Percentiles rank a stretch among this genome's conserved stretches.
Conservation (phyloP, 2,888 invertebrate genomes). For the Drosophila atroscutellata region DNA sequence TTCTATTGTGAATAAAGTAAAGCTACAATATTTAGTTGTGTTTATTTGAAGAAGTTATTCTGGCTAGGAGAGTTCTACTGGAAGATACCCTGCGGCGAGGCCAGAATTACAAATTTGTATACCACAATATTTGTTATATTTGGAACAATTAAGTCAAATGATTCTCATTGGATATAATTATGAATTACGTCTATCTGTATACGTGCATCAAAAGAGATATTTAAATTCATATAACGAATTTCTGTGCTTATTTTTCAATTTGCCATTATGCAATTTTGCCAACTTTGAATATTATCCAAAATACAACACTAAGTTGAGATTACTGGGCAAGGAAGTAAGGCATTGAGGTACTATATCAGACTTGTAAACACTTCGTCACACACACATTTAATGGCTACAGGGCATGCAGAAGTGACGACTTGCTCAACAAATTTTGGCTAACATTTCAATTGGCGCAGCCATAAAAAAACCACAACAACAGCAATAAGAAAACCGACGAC, state of each 20-base stretch:
- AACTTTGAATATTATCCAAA: too few relatives aligned
- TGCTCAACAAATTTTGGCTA: slow-evolving; percentile 25
- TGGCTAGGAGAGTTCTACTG: background rate
- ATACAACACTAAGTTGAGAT: too few relatives aligned
- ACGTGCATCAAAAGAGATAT: too few relatives aligned
- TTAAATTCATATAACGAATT: too few relatives aligned
- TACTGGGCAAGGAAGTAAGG: too few relatives aligned
- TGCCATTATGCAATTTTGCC: too few relatives aligned
- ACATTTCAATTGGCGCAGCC: slow-evolving; percentile 55
- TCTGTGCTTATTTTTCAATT: too few relatives aligned
- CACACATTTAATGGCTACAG: background rate
- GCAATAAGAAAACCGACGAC: slow-evolving; percentile 40
- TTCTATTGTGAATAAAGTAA: background rate
- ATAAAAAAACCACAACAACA: slow-evolving; percentile 31
- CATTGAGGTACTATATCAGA: too few relatives aligned
- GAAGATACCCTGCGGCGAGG: background rate
- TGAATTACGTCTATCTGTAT: background rate
- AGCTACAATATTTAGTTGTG: background rate
- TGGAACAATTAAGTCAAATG: background rate
- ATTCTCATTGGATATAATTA: background rate
- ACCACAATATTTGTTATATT: background rate
- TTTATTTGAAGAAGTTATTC: background rate
- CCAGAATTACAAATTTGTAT: background rate
- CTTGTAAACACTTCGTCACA: background rate
- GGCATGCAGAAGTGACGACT: slow-evolving; percentile 8